Percentiles rank a stretch among this genome's conserved stretches.
These are phyloP conservation scores for Stenodema calcarata DNA, from an alignment of 2,888 invertebrate genomes.

Conservation along the genomic window DNA sequence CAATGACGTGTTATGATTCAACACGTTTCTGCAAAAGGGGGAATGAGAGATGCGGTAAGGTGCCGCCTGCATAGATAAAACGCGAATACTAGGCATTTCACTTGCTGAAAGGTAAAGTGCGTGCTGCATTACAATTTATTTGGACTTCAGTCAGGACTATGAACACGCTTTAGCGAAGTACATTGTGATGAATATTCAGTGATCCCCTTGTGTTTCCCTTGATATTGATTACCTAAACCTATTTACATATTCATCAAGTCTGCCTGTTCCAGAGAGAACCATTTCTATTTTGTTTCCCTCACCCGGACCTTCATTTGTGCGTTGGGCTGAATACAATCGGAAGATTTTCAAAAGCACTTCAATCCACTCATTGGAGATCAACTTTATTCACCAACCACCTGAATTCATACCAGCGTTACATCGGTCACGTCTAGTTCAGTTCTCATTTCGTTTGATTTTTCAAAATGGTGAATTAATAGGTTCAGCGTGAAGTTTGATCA, in stretches of 20 bases:
- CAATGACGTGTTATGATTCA: too few species aligned
- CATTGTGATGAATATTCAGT: conserved; percentile 46
- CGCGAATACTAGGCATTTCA: neutral
- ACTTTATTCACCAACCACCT: neutral
- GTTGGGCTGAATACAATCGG: neutral
- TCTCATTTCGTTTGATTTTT: too few species aligned
- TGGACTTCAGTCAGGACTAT: conserved; percentile 17
- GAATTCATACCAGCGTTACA: too few species aligned
- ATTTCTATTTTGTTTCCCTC: conserved; percentile 33
- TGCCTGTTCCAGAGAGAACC: conserved; percentile 3
- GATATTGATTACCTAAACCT: conserved; percentile 51
- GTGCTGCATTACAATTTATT: conserved; percentile 31
- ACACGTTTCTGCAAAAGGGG: too few species aligned
- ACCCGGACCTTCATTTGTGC: neutral
- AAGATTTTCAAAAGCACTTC: neutral
- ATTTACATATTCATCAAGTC: conserved; percentile 49
- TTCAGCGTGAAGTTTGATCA: too few species aligned
- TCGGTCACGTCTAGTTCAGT: too few species aligned
- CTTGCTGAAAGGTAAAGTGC: conserved; percentile 1
- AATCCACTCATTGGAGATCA: neutral
- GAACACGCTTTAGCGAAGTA: conserved; percentile 30
- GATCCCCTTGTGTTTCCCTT: conserved; percentile 33
- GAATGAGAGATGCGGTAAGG: neutral
- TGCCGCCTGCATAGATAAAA: neutral
- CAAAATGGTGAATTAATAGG: too few species aligned